Evolutionary conservation across 92 coral and sea anemone species (phyloP).

Genomic region (Paragorgia papillata): DNA sequence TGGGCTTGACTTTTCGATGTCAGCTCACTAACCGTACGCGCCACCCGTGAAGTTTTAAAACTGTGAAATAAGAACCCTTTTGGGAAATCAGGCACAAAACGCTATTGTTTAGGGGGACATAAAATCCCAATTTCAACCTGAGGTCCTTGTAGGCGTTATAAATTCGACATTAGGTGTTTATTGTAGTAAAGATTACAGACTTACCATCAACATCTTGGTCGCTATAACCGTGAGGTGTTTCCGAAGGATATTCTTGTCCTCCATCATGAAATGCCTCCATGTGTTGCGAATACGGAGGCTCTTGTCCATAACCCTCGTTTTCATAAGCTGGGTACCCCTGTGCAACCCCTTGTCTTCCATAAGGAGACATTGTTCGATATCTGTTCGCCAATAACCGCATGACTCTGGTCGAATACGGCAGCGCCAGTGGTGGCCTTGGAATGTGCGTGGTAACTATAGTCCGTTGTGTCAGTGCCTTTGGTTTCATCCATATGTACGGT

Average conservation of each 20-base stretch:
- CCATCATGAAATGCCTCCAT: neutral
- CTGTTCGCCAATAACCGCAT: slow-evolving; percentile 35
- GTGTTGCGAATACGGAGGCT: neutral
- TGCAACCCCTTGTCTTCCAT: slow-evolving; percentile 45
- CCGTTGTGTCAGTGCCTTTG: slow-evolving; percentile 92
- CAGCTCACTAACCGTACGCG: too few relatives aligned
- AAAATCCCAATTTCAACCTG: too few relatives aligned
- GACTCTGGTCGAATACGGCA: slow-evolving; percentile 68
- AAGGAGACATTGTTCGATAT: slow-evolving; percentile 42
- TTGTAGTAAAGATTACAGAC: too few relatives aligned
- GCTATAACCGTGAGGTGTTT: neutral
- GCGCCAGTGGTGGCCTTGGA: slow-evolving; percentile 87
- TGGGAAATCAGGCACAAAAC: too few relatives aligned
- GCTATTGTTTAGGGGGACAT: too few relatives aligned
- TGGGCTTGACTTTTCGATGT: too few relatives aligned
- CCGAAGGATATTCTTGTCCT: neutral
- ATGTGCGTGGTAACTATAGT: slow-evolving; percentile 97
- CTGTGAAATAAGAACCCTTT: too few relatives aligned
- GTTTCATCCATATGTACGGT: slow-evolving; percentile 94
- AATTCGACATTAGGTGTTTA: too few relatives aligned
- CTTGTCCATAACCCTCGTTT: slow-evolving; percentile 52
- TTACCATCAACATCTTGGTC: slow-evolving; percentile 79
- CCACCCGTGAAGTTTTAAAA: too few relatives aligned
- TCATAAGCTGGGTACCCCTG: slow-evolving; percentile 46
- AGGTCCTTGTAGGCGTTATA: too few relatives aligned